phyloP scores from a whole-genome alignment of 2,113 vertebrate genomes.

The Corythoichthys intestinalis region DNA sequence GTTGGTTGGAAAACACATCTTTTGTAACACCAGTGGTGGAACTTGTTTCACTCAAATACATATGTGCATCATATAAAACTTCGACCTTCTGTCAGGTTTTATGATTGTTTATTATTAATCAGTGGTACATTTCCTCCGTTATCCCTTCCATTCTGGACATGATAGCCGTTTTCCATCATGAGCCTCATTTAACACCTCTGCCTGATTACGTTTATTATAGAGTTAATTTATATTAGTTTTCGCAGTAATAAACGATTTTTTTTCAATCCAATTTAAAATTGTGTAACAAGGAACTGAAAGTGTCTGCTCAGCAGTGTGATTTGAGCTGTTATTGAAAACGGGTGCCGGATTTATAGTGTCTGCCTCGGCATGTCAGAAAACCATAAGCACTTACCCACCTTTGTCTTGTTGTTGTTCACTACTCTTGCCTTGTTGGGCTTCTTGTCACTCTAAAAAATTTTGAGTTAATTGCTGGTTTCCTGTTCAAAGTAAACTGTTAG shows the following conservation, averaged over 20 bases:
- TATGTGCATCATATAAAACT: not conserved
- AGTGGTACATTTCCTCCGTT: not conserved
- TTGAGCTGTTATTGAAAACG: not conserved
- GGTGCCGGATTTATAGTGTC: not conserved
- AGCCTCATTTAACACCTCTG: constrained; percentile 5
- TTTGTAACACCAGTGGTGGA: too few species aligned
- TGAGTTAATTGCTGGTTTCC: not conserved
- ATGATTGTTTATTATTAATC: constrained; percentile 1
- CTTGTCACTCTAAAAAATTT: not conserved
- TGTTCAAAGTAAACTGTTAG: not conserved
- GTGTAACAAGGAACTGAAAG: not conserved
- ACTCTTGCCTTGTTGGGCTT: not conserved
- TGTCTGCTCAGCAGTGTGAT: not conserved
- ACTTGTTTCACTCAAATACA: too few species aligned
- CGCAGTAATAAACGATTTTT: not conserved
- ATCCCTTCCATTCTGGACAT: not conserved
- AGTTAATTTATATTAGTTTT: not conserved
- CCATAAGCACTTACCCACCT: not conserved
- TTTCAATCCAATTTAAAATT: not conserved
- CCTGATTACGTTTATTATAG: not conserved
- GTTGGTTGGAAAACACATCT: too few species aligned
- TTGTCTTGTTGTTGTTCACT: not conserved
- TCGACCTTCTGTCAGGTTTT: not conserved
- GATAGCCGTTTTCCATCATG: constrained; percentile 1
- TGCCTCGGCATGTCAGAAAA: not conserved